These are phyloP conservation scores for Chascanopsetta lugubris DNA, from an alignment of 2,113 vertebrate genomes.

Conservation along the genomic window DNA sequence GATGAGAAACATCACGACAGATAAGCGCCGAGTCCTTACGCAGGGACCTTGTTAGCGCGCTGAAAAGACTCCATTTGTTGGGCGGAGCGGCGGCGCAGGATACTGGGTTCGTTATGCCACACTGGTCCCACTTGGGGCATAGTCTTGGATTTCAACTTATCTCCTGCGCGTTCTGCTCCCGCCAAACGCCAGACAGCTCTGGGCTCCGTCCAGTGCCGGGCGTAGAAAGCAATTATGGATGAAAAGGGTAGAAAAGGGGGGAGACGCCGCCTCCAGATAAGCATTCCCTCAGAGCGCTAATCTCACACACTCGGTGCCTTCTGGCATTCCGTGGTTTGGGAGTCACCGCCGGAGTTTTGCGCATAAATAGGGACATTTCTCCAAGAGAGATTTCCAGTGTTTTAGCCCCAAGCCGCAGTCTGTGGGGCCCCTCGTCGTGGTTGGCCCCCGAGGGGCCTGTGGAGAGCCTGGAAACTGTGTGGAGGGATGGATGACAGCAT, in stretches of 20 bases:
- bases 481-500: constrained; percentile 63
- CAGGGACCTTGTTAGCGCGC: constrained; percentile 44
- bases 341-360: constrained; percentile 44
- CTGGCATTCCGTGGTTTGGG: constrained; percentile 51
- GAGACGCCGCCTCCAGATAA: constrained; percentile 54
- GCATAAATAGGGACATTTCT: constrained; percentile 44
- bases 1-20: constrained; percentile 20
- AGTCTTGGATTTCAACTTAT: constrained; percentile 68
- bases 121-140: constrained; percentile 47
- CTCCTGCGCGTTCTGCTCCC: constrained; percentile 59
- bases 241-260: constrained; percentile 34
- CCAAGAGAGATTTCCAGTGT: constrained; percentile 32
- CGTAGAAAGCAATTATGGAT: constrained; percentile 75
- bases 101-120: constrained; percentile 45
- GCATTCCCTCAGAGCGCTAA: constrained; percentile 52
- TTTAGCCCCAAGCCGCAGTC: constrained; percentile 51
- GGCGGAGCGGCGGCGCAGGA: constrained; percentile 44
- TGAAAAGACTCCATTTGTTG: constrained; percentile 11
- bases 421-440: constrained; percentile 15
- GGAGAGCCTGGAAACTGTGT: constrained; percentile 56
- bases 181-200: constrained; percentile 68
- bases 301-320: constrained; percentile 53
- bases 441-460: constrained; percentile 27
- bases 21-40: constrained; percentile 46
- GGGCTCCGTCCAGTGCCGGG: constrained; percentile 51